These are phyloP conservation scores for Sisyra terminalis DNA, from an alignment of 2,888 invertebrate species.

Conservation along the genomic window DNA sequence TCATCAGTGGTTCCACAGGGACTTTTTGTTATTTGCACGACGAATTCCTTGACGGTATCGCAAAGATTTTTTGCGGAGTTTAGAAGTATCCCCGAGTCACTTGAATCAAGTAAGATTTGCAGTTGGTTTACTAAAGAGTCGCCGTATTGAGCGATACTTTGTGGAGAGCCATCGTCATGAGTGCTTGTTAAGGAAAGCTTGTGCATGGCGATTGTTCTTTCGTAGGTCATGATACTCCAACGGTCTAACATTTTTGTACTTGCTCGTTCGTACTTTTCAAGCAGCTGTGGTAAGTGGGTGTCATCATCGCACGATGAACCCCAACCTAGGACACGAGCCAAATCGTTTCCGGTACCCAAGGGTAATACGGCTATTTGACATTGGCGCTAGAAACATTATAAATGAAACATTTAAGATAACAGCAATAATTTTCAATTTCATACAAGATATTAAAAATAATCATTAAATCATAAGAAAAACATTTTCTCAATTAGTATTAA, in stretches of 20 bases:
- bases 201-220: conserved; percentile 50
- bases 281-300: conserved; percentile 74
- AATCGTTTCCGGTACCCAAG: conserved; percentile 90
- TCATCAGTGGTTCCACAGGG: conserved; percentile 39
- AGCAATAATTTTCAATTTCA: too few relatives aligned
- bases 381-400: conserved; percentile 45
- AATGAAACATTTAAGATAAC: not conserved
- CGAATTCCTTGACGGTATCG: conserved; percentile 64
- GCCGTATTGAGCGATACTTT: conserved; percentile 47
- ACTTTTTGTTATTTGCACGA: conserved; percentile 40
- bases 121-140: conserved; percentile 63
- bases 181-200: conserved; percentile 28
- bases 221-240: conserved; percentile 94
- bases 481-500: too few relatives aligned
- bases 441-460: too few relatives aligned
- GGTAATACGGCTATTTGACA: conserved; percentile 92
- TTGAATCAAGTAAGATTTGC: conserved; percentile 71
- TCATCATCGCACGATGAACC: conserved; percentile 93
- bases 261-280: conserved; percentile 92
- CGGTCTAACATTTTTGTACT: conserved; percentile 95
- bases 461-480: too few relatives aligned
- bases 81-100: conserved; percentile 54
- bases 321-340: conserved; percentile 92
- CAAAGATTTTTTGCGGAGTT: conserved; percentile 59
- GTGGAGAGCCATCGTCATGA: conserved; percentile 18